Conservation (phyloP, 2,888 invertebrate genomes). For the Catocala nupta region DNA sequence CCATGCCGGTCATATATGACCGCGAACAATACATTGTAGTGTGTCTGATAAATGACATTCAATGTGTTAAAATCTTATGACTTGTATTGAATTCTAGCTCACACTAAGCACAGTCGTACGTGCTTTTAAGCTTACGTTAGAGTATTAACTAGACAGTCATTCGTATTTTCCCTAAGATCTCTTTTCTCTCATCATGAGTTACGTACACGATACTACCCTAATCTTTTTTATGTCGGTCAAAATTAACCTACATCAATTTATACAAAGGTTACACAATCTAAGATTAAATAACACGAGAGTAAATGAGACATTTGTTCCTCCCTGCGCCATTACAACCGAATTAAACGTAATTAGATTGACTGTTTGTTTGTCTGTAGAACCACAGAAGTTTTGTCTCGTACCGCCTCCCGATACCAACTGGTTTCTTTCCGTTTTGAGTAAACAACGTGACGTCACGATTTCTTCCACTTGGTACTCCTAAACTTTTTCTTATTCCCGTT, state of each 20-base stretch:
- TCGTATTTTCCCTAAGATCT: too few relatives aligned
- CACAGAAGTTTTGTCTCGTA: constrained; percentile 56
- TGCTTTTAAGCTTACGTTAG: too few relatives aligned
- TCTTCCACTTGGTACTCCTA: constrained; percentile 48
- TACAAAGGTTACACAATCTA: constrained; percentile 2
- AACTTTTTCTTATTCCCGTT: constrained; percentile 27
- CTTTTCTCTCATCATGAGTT: too few relatives aligned
- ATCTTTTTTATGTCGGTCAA: not conserved
- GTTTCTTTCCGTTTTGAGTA: constrained; percentile 58
- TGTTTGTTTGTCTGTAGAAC: constrained; percentile 55
- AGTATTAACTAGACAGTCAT: too few relatives aligned
- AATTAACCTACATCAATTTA: constrained; percentile 1
- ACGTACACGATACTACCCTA: constrained; percentile 3
- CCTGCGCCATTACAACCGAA: constrained; percentile 33
- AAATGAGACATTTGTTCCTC: constrained; percentile 19
- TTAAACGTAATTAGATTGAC: constrained; percentile 58
- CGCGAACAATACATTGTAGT: too few relatives aligned
- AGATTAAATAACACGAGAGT: constrained; percentile 19
- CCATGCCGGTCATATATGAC: too few relatives aligned
- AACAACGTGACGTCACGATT: constrained; percentile 58
- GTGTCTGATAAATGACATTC: too few relatives aligned
- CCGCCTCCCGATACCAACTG: constrained; percentile 62
- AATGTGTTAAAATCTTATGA: too few relatives aligned
- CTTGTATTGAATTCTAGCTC: too few relatives aligned
- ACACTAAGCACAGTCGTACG: too few relatives aligned